Percentiles rank a stretch among this genome's conserved stretches.
Evolutionary conservation across 2,888 invertebrate species (phyloP).

Genomic region (Cheilosia variabilis): DNA sequence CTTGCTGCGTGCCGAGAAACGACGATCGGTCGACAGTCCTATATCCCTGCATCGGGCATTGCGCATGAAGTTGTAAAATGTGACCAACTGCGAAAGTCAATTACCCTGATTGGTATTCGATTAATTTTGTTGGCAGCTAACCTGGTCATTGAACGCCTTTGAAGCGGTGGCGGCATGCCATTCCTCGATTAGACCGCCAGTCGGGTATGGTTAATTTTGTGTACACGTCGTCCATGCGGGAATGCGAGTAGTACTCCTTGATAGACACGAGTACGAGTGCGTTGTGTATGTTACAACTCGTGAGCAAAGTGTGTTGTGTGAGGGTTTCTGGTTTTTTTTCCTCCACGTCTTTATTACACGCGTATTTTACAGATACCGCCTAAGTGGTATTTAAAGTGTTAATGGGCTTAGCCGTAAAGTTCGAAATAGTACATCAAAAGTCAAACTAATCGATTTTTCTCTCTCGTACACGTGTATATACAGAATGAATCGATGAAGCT

Average conservation of each 20-base stretch:
- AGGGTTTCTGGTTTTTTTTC: background rate
- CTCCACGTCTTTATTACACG: background rate
- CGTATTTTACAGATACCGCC: constrained; percentile 31
- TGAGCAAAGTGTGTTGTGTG: background rate
- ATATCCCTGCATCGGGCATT: constrained; percentile 1
- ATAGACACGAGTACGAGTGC: background rate
- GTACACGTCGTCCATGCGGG: background rate
- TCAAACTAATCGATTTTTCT: constrained; percentile 21
- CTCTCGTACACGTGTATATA: constrained; percentile 11
- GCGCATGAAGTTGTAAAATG: constrained; percentile 37
- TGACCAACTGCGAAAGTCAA: constrained; percentile 53
- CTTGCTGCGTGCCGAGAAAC: constrained; percentile 2
- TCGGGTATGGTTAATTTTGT: constrained; percentile 33
- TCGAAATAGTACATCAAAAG: constrained; percentile 26
- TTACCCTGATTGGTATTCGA: constrained; percentile 54
- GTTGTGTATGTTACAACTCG: no score
- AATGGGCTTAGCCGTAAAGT: constrained; percentile 32
- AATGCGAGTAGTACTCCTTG: background rate
- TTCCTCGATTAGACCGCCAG: constrained; percentile 3
- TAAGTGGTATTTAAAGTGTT: constrained; percentile 35
- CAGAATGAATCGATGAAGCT: constrained; percentile 4
- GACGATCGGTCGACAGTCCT: constrained; percentile 11
- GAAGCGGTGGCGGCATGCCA: constrained; percentile 5
- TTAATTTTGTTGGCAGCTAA: constrained; percentile 51
- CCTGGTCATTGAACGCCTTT: constrained; percentile 34